Evolutionary conservation across 2,113 vertebrate genomes (phyloP), one percentile per base, ranked within the genome.

Genomic region (Pedionomus torquatus): DNA sequence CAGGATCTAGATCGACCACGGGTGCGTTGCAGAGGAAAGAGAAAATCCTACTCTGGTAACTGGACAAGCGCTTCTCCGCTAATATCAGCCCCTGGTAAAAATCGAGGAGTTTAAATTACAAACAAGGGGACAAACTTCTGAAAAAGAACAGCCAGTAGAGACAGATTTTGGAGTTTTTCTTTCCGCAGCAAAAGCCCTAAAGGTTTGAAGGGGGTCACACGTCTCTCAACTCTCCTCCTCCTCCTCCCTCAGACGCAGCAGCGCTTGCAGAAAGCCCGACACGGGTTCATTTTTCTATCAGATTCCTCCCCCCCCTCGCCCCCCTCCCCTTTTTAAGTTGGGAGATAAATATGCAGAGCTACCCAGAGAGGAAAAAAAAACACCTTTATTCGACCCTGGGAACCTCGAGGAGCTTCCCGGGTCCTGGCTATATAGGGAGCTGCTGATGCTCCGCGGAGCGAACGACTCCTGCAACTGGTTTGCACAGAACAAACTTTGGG

Each of bases 311-410:
- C 17, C 5, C 15, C 52, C 51, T 43, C 12, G 63, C 52, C 43
- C 24, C 43, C 46, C 48, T 14, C 70, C 37, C 18, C 37, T 17
- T 84, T 83, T 55, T 10, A 77, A 69, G 44, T 3, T 89, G 89
- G 89, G 77, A 90, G 84, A 89, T 37, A 75, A 87, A 72, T 51
- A 68, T 69, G 63, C 66, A 61, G 83, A 49, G 77, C 43, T 92
- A 68, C 35, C 61, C 39, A 18, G 55, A 72, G 48, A 69, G 65
- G 17, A 82, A 75, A 95, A 75, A 95, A 54, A 52, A 51, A 19
- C 23, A 85, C 58, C n/a, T 96, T 84, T 35, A 85, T 76, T 65
- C n/a, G 39, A 55, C 17, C 88, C 80, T 35, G 25, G 6, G 58
- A 54, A 33, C 60, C 79, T 74, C 25, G n/a, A 2, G 30, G n/a